Evolutionary conservation across 2,113 vertebrate species (phyloP), one percentile per base, ranked within the genome.

Genomic region (Strix uralensis): DNA sequence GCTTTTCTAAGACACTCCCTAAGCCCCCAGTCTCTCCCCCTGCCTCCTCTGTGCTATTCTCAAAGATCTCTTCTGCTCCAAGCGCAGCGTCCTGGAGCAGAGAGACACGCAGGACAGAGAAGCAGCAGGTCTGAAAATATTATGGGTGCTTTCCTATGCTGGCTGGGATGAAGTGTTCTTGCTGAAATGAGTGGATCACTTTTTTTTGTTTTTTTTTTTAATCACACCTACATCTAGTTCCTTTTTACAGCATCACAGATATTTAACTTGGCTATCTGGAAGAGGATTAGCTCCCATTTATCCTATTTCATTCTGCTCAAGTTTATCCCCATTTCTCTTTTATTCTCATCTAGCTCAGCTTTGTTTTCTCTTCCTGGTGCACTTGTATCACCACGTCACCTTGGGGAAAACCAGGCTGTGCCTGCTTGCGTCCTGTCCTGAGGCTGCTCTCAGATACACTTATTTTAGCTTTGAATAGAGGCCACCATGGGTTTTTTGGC

Each of bases 351-450:
- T 18, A 23, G 9, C 25, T 70, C 8, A 52, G 38, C 30, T 63
- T 14, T 54, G 9, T 54, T 19, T 59, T 52, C 51, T 32, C 29
- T 44, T 19, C 22, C 18, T 17, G 49, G 40, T 11, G 44, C 32
- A 5, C 40, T 26, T 5, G 0, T 11, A 18, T 16, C 46, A 49
- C 46, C 80, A 40, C 8, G 0, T 7, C 4, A 4, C 32, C n/a
- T 15, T 2, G 22, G 29, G 20, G 21, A 61, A 9, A 52, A 25
- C 6, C 12, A 7, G 44, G 55, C n/a, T 51, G 63, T 7, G 23
- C 22, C 49, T 46, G 42, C 47, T 58, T 2, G 0, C 5, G 3
- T 12, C n/a, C 58, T 36, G 27, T 7, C 25, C 69, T 30, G 54
- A n/a, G 40, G 13, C 25, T 55, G 62, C 29, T 57, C 54, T 63